Percentiles rank a stretch among this genome's conserved stretches.
These are phyloP conservation scores for Hestina assimilis DNA, from an alignment of 1,140 invertebrate species.

Conservation along the genomic window DNA sequence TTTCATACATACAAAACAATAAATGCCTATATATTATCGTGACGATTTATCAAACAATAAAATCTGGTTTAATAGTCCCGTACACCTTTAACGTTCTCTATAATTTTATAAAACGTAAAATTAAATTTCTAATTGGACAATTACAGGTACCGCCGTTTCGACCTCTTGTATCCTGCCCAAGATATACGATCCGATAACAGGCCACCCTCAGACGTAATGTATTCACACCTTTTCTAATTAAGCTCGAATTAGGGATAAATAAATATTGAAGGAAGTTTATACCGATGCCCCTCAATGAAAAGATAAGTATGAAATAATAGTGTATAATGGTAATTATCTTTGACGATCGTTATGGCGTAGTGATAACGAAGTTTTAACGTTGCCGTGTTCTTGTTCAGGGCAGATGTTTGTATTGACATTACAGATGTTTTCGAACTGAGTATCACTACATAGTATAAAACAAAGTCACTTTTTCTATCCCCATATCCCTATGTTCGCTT, in stretches of 20 bases:
- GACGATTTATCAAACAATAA: neutral
- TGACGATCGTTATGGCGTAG: too few relatives aligned
- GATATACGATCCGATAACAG: conserved; percentile 41
- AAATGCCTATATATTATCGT: too few relatives aligned
- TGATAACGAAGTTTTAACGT: neutral
- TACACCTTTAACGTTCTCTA: conserved; percentile 32
- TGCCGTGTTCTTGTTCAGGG: too few relatives aligned
- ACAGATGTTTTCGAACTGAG: too few relatives aligned
- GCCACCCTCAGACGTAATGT: conserved; percentile 12
- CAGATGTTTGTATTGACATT: too few relatives aligned
- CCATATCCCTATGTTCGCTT: too few relatives aligned
- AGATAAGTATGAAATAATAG: conserved; percentile 59
- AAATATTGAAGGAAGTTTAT: conserved; percentile 14
- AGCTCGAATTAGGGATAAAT: conserved; percentile 54
- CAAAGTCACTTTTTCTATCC: too few relatives aligned
- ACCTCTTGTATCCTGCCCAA: conserved; percentile 51
- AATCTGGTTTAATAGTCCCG: conserved; percentile 13
- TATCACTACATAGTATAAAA: too few relatives aligned
- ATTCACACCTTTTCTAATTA: conserved; percentile 74
- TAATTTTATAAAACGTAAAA: conserved; percentile 67
- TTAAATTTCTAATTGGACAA: conserved; percentile 68
- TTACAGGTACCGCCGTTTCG: conserved; percentile 60
- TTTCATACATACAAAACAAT: too few relatives aligned
- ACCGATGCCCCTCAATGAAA: conserved; percentile 35
- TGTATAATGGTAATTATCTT: conserved; percentile 43